A percentile compares a stretch with the other conserved stretches of the same genome.
These are phyloP conservation scores for Parelbella ahira DNA, from an alignment of 2,888 invertebrate species.

Conservation along the genomic window DNA sequence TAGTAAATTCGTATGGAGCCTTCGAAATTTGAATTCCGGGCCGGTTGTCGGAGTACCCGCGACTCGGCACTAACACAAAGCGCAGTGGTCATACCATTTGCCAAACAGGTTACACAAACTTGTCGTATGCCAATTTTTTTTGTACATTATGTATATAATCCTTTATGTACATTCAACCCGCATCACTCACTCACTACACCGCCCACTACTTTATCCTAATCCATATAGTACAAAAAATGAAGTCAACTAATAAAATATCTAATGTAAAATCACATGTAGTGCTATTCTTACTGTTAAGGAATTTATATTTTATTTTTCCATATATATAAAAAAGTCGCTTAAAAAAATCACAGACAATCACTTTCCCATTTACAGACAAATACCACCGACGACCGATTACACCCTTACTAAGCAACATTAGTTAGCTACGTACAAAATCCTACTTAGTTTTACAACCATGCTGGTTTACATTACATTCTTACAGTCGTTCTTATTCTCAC, in stretches of 20 bases:
- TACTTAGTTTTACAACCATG: slow-evolving; percentile 80
- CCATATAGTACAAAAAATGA: slow-evolving; percentile 69
- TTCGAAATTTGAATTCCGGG: slow-evolving; percentile 37
- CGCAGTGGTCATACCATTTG: slow-evolving; percentile 70
- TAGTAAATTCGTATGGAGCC: slow-evolving; percentile 61
- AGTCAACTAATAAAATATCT: slow-evolving; percentile 73
- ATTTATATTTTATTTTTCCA: slow-evolving; percentile 70
- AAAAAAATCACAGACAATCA: slow-evolving; percentile 82
- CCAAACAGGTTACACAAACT: slow-evolving; percentile 47
- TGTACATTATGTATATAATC: slow-evolving; percentile 36
- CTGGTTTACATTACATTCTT: slow-evolving; percentile 65
- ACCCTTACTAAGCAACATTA: slow-evolving; percentile 70
- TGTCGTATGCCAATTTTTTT: slow-evolving; percentile 44
- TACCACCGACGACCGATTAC: slow-evolving; percentile 72
- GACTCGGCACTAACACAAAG: slow-evolving; percentile 47
- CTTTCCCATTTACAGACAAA: slow-evolving; percentile 78
- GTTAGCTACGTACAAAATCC: slow-evolving; percentile 76
- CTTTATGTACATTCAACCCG: slow-evolving; percentile 73
- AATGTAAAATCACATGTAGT: slow-evolving; percentile 81
- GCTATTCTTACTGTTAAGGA: slow-evolving; percentile 81
- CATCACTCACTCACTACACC: slow-evolving; percentile 50
- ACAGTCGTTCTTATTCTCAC: slow-evolving; percentile 29
- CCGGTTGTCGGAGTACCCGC: slow-evolving; percentile 46
- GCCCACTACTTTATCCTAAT: slow-evolving; percentile 47
- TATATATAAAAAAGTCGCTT: slow-evolving; percentile 81